Evolutionary conservation across 2,113 vertebrate genomes (phyloP), one percentile per base, ranked within the genome.

Genomic region (Erpornis zantholeuca): DNA sequence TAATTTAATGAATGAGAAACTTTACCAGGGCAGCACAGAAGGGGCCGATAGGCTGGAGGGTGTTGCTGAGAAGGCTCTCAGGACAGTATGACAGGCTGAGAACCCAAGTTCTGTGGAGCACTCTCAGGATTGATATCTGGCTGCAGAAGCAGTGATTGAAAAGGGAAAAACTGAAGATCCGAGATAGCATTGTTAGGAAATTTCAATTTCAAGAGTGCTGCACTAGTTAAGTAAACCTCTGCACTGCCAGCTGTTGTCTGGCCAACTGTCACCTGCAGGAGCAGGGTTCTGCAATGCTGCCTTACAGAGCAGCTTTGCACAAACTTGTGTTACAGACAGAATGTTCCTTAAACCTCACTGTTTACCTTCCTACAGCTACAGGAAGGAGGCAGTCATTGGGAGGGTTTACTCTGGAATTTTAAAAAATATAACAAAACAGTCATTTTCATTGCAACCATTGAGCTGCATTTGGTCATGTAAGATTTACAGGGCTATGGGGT

Each of bases 161-260:
- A 14, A 72, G 35, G 38, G 33, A 45, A 73, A 68, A n/a, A 31
- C 3, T 45, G 24, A 82, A 79, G 47, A 66, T 91, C 75, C 4
- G 3, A 19, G 27, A 23, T 49, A 47, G 25, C 54, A 57, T 54
- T 92, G 50, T 47, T 68, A 71, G 47, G 44, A 82, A 71, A 60
- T 75, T 36, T 75, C 27, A 66, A 60, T 75, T 36, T 75, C 27
- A 71, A n/a, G 23, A 25, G 5, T 85, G 29, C 27, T 66, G 49
- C 27, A 50, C 29, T 25, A 54, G 35, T 75, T 84, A 63, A 79
- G 35, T 56, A 79, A 54, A 59, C 29, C 24, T n/a, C 47, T 75
- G 38, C 8, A 1, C 28, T 47, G 53, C 28, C 7, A 17, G 50
- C 14, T 1, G 0, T 31, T n/a, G 19, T 57, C 66, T 18, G 5